phyloP scores from a whole-genome alignment of 23 tunicate species.

The Styela plicata region DNA sequence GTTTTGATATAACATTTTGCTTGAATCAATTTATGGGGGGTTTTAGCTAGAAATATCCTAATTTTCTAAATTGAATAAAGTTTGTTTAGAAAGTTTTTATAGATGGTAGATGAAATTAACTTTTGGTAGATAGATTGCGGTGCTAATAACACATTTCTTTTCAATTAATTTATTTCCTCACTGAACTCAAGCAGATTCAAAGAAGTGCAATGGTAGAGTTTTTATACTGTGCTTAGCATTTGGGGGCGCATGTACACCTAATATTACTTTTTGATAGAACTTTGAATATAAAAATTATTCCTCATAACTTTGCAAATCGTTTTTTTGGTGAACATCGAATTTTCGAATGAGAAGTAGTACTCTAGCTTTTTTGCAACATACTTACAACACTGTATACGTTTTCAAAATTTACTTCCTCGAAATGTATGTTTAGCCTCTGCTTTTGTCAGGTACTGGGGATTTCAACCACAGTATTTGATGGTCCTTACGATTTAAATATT shows the following conservation, averaged over 20 bases:
- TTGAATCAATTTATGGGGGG: no score
- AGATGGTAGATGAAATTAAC: background rate
- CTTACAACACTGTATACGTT: background rate
- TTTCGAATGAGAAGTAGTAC: background rate
- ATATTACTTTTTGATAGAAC: background rate
- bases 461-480: no score
- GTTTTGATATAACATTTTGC: no score
- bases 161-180: background rate
- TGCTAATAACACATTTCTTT: background rate
- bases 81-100: no score
- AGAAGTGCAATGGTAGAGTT: slow-evolving; percentile 25
- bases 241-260: background rate
- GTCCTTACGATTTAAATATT: no score
- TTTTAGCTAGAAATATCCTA: no score
- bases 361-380: background rate
- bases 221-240: slow-evolving; percentile 26
- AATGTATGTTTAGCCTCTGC: no score
- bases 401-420: no score
- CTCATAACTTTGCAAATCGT: background rate
- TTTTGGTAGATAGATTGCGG: background rate
- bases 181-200: background rate
- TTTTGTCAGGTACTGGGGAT: no score
- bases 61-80: no score
- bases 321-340: background rate
- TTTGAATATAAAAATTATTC: background rate